Percentiles rank a stretch among this genome's conserved stretches.
Evolutionary conservation across 2,888 invertebrate genomes (phyloP).

Genomic region (Chrysopilus asiliformis): DNA sequence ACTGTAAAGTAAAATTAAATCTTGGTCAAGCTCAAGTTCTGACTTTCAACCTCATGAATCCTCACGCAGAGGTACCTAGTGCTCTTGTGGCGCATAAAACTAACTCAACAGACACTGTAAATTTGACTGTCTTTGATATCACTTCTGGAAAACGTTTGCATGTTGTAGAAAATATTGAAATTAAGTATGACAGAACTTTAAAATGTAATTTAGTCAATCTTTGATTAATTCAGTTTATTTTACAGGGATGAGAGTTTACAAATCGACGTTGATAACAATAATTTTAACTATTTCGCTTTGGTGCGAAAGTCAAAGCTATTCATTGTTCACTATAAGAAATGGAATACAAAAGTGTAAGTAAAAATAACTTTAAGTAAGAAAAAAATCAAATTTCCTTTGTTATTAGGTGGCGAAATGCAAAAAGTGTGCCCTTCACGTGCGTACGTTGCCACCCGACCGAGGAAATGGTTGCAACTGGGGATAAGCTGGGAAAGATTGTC

Average conservation of each 20-base stretch:
- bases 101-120: not conserved
- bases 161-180: constrained; percentile 7
- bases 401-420: constrained; percentile 19
- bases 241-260: constrained; percentile 12
- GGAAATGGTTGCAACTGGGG: constrained; percentile 52
- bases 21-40: constrained; percentile 8
- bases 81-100: constrained; percentile 23
- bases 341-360: constrained; percentile 21
- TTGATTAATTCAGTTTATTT: constrained; percentile 1
- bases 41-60: constrained; percentile 25
- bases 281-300: constrained; percentile 24
- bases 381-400: no score
- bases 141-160: constrained; percentile 12
- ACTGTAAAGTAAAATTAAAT: constrained; percentile 16
- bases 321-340: constrained; percentile 24
- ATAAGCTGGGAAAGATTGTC: constrained; percentile 47
- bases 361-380: no score
- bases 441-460: constrained; percentile 54
- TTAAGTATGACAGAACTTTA: no score
- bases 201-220: no score
- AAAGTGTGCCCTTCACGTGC: constrained; percentile 39
- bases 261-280: constrained; percentile 22
- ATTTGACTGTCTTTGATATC: constrained; percentile 24
- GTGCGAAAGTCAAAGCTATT: constrained; percentile 20
- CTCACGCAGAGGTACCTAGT: constrained; percentile 21